Conservation (phyloP, 1,140 invertebrate species). For the Polyergus mexicanus region DNA sequence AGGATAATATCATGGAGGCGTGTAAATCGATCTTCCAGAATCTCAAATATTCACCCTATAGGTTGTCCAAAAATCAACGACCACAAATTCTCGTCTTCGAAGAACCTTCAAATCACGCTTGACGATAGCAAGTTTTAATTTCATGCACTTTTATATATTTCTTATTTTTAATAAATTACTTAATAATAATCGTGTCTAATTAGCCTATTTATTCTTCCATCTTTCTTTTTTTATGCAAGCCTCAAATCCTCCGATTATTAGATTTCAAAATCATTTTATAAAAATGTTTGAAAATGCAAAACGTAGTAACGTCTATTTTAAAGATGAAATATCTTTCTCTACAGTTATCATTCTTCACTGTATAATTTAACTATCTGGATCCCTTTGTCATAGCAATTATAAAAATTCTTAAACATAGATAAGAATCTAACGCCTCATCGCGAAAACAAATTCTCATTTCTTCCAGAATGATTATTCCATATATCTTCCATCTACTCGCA, state of each 20-base stretch:
- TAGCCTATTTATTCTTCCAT: neutral
- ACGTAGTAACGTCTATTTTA: neutral
- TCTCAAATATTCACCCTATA: neutral
- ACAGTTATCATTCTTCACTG: neutral
- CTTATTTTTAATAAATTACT: neutral
- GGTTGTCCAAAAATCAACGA: slow-evolving; percentile 11
- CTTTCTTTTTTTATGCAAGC: neutral
- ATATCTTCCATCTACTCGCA: neutral
- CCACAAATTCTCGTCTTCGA: neutral
- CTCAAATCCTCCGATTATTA: neutral
- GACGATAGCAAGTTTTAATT: neutral
- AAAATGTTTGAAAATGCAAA: neutral
- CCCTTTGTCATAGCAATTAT: too few relatives aligned
- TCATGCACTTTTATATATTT: neutral
- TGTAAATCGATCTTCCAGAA: slow-evolving; percentile 53
- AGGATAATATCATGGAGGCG: slow-evolving; percentile 58
- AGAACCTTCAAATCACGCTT: neutral
- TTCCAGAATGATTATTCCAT: too few relatives aligned
- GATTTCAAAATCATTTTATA: neutral
- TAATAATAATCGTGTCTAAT: neutral
- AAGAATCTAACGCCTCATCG: neutral
- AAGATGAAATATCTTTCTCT: neutral
- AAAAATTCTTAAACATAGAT: neutral
- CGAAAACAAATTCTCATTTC: neutral
- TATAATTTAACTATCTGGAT: too few relatives aligned